Evolutionary conservation across 2,113 vertebrate species (phyloP), one percentile per base, ranked within the genome.

Genomic region (Rhizomys pruinosus): DNA sequence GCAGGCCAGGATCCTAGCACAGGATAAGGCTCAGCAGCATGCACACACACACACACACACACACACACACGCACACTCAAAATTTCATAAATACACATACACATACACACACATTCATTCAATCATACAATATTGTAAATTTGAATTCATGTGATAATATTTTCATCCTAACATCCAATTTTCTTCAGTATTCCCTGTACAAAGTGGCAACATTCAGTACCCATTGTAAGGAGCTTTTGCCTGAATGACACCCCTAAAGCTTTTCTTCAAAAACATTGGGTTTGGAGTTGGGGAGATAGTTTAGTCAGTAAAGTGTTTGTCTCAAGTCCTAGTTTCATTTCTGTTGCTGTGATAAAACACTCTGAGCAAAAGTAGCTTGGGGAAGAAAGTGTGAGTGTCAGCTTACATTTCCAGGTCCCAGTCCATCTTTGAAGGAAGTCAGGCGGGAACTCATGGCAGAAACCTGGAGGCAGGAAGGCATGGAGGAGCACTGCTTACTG

Each of bases 1-100:
- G 23, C 39, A 68, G 82, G 27, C 4, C 32, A 15, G 55, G 66
- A 6, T 25, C 13, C 19, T 17, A 8, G 12, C 9, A 0, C 3
- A 27, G n/a, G 47, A 17, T 27, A 39, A 52, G 29, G 47, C 34
- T 52, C 68, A 5, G 4, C 27, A 27, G 7, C 16, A 32, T 44
- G 3, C 2, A 29, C 10, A 11, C 15, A 68, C 19, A 34, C 0
- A 9, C 1, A 19, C 13, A 47, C 42, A 19, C 57, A 55, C 3
- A 10, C 15, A 3, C 1, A 15, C 32, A 20, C 4, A 34, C 29
- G 32, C 37, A n/a, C 27, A 68, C 42, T 66, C 39, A 84, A 34
- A 66, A 66, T n/a, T 66, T 66, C 42, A 52, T 42, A 44, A 57
- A 81, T 23, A 80, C 57, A 52, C 61, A 39, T 4, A 61, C 13